Base-by-base conservation (phyloP, 2,888 invertebrate genomes). In the Cyclophora albipunctata region DNA sequence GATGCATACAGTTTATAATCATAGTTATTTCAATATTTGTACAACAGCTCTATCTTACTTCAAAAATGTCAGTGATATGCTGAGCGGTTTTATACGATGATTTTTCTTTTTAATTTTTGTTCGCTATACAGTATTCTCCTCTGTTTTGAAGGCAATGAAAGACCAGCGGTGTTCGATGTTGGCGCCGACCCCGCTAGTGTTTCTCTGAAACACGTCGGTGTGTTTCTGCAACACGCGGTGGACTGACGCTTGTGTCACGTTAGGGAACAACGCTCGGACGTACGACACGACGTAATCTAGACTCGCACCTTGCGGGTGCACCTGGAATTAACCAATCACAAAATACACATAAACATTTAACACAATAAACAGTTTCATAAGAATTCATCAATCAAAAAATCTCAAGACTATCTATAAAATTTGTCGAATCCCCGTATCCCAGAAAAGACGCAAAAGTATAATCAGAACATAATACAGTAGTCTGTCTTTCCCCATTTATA, bases 231-330 rank as follows among this genome's bases (percentile, higher is more conserved):
- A 91, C 34, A 97, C 89, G 58, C 90, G 90, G 79, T 96, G 95
- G 7, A 97, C 92, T 58, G 94, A 93, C 42, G 93, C 91, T 46
- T 94, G 93, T 53, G 93, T 90, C 46, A 95, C 85, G 60, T 89
- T 89, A 2, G 94, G 90, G 66, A 95, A 93, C 60, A 96, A 87
- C 70, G 95, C 95, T 67, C 95, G 94, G 34, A 98, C 91, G 81
- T 97, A 98, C 5, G 95, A 96, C 90, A 95, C 95, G 58, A 98
- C 93, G 80, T 96, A 96, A 75, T 96, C 96, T 2, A 96, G 90
- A 53, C 95, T 95, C 2, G 97, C 97, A 45, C 98, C 98, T 71
- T 95, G 94, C 0, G 98, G 98, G 83, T 98, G 98, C 42, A 98
- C 95, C 82, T 96, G 85, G 1, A 35, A 40, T 42, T 94, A 54